A percentile compares a stretch with the other conserved stretches of the same genome.
Conservation (phyloP, 2,888 invertebrate species). For the Furcula furcula region DNA sequence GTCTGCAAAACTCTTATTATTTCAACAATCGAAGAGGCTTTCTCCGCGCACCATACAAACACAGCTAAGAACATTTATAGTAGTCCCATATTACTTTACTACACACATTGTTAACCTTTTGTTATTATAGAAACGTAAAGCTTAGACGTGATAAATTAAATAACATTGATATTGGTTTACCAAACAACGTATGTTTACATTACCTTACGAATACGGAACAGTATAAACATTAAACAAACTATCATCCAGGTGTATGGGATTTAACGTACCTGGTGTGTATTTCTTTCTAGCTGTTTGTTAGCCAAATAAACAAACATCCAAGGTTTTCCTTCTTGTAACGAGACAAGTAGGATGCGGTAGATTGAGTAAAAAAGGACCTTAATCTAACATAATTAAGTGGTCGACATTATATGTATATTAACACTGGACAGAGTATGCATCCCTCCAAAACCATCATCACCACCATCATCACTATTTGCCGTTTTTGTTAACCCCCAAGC, state of each 20-base stretch:
- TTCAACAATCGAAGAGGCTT: too few relatives aligned
- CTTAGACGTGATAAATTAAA: constrained; percentile 37
- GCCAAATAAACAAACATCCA: neutral
- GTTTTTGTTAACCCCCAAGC: too few relatives aligned
- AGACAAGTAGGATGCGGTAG: too few relatives aligned
- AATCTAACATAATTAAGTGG: too few relatives aligned
- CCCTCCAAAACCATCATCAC: too few relatives aligned
- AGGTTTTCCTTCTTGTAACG: too few relatives aligned
- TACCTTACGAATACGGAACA: constrained; percentile 38
- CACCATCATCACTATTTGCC: too few relatives aligned
- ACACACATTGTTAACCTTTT: constrained; percentile 3
- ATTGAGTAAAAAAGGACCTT: too few relatives aligned
- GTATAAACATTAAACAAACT: constrained; percentile 44
- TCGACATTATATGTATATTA: too few relatives aligned
- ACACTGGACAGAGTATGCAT: too few relatives aligned
- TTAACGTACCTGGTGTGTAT: constrained; percentile 17
- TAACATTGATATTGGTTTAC: constrained; percentile 40
- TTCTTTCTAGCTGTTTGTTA: constrained; percentile 8
- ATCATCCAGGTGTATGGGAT: constrained; percentile 24
- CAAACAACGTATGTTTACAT: constrained; percentile 45
- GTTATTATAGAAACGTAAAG: constrained; percentile 24
- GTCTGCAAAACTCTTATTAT: too few relatives aligned
- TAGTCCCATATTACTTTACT: neutral
- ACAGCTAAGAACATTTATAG: neutral
- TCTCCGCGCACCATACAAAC: too few relatives aligned